Percentiles rank a stretch among this genome's conserved stretches.
Conservation (phyloP, 1,140 invertebrate genomes). For the Trichonephila inaurata region DNA sequence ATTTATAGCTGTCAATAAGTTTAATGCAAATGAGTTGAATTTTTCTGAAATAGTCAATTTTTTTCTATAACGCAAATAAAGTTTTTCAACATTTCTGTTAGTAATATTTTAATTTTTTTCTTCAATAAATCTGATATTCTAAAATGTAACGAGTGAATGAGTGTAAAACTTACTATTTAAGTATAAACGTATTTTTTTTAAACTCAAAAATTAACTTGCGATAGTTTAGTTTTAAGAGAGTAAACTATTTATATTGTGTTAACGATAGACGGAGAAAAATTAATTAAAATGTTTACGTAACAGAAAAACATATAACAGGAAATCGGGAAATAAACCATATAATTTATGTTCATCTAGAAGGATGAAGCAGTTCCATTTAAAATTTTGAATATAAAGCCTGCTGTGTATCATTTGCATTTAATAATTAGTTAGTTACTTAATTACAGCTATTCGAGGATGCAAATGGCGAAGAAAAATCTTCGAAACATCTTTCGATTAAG, state of each 20-base stretch:
- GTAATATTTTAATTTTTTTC: too few species aligned
- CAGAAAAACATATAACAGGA: background rate
- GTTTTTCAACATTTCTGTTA: too few species aligned
- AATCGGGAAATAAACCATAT: background rate
- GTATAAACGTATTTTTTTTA: too few species aligned
- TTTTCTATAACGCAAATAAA: too few species aligned
- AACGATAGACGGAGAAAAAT: background rate
- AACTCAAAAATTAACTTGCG: background rate
- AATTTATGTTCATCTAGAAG: background rate
- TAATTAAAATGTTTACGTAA: background rate
- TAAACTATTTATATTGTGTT: background rate
- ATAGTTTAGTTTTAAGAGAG: background rate
- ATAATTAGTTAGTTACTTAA: conserved; percentile 19
- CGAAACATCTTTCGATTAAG: background rate
- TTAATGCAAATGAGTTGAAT: too few species aligned
- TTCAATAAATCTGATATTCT: too few species aligned
- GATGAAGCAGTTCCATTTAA: background rate
- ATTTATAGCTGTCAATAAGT: too few species aligned
- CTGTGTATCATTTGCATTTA: background rate
- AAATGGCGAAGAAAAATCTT: background rate
- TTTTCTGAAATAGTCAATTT: too few species aligned
- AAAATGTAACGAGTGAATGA: too few species aligned
- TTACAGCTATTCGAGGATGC: background rate
- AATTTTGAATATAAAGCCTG: background rate
- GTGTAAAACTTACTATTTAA: too few species aligned